phyloP scores from a whole-genome alignment of 2,888 invertebrate species.

The Athalia cordata region DNA sequence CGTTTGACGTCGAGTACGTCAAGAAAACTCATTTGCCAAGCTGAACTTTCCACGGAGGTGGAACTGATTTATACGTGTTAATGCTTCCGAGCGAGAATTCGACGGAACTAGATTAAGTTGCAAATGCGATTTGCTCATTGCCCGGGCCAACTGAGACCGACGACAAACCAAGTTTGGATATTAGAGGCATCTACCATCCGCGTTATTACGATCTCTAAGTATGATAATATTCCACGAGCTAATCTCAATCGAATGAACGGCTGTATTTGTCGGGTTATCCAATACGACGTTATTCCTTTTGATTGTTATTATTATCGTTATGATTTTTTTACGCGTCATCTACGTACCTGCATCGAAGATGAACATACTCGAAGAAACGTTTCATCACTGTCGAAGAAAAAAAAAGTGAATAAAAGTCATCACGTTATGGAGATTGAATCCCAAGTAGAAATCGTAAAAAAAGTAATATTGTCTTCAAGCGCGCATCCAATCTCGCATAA shows the following conservation, averaged over 20 bases:
- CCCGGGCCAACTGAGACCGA: not conserved
- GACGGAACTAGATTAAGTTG: slow-evolving; percentile 20
- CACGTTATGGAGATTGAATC: not conserved
- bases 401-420: not conserved
- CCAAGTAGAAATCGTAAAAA: not conserved
- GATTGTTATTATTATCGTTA: no score
- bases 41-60: slow-evolving; percentile 21
- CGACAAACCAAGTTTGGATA: not conserved
- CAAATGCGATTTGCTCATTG: slow-evolving; percentile 31
- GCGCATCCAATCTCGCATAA: not conserved
- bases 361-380: no score
- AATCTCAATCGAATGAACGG: not conserved
- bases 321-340: no score
- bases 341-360: no score
- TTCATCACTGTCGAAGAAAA: not conserved
- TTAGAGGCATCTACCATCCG: slow-evolving; percentile 1
- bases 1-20: not conserved
- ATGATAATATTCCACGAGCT: slow-evolving; percentile 1
- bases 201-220: not conserved
- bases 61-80: slow-evolving; percentile 42
- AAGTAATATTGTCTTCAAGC: slow-evolving; percentile 3
- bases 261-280: not conserved
- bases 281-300: no score
- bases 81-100: slow-evolving; percentile 19
- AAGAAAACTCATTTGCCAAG: slow-evolving; percentile 33